Evolutionary conservation across 2,888 invertebrate genomes (phyloP).

Genomic region (Leptarthrus brevirostris): DNA sequence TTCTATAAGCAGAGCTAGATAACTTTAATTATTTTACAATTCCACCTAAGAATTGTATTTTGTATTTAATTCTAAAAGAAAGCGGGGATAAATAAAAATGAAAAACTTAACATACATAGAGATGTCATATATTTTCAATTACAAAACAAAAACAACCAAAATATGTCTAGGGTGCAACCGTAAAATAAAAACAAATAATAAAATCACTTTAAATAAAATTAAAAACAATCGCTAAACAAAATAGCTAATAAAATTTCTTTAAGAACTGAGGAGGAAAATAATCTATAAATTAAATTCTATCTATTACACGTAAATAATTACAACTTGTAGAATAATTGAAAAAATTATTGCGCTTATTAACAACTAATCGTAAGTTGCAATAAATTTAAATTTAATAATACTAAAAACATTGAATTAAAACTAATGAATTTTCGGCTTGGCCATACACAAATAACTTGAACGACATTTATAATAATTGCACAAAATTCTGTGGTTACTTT

Average conservation of each 20-base stretch:
- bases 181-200: constrained; percentile 29
- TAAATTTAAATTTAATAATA: neutral
- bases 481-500: neutral
- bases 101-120: constrained; percentile 1
- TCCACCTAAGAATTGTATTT: too few relatives aligned
- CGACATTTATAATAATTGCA: neutral
- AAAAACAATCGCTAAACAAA: constrained; percentile 21
- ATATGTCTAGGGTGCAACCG: constrained; percentile 10
- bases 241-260: constrained; percentile 6
- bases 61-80: constrained; percentile 13
- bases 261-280: neutral
- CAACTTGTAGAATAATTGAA: neutral
- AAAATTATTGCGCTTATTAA: neutral
- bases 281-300: too few relatives aligned
- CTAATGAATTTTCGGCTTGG: neutral
- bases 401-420: constrained; percentile 14
- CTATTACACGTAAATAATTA: neutral
- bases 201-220: constrained; percentile 32
- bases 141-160: constrained; percentile 33
- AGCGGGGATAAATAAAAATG: constrained; percentile 5
- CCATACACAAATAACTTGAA: neutral
- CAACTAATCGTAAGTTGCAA: neutral
- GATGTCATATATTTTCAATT: constrained; percentile 35
- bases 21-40: too few relatives aligned
- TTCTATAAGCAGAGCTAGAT: too few relatives aligned